Evolutionary conservation across 1,140 invertebrate species (phyloP).

Genomic region (Coptotermes formosanus): DNA sequence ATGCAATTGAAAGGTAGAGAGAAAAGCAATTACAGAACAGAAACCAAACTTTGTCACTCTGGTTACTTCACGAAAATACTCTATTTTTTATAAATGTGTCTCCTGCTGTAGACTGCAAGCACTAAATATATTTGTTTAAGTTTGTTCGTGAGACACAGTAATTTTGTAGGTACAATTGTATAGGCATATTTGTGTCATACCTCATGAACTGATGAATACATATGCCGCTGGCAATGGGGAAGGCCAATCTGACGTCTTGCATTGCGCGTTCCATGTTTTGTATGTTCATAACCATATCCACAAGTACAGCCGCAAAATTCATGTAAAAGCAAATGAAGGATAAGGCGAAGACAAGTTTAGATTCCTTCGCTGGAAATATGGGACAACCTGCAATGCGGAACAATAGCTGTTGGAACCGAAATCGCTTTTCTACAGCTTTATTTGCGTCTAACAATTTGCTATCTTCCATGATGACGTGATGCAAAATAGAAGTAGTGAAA

Average conservation of each 20-base stretch:
- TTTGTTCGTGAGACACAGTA: too few relatives aligned
- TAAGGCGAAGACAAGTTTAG: background rate
- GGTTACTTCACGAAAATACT: too few relatives aligned
- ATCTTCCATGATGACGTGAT: too few relatives aligned
- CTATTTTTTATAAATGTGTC: too few relatives aligned
- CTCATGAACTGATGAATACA: background rate
- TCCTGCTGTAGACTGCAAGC: too few relatives aligned
- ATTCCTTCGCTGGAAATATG: background rate
- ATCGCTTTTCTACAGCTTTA: background rate
- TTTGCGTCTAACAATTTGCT: too few relatives aligned
- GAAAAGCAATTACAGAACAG: too few relatives aligned
- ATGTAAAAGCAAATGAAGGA: background rate
- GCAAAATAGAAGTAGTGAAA: too few relatives aligned
- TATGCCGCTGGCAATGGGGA: background rate
- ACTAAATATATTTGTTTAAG: too few relatives aligned
- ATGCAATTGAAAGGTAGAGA: too few relatives aligned
- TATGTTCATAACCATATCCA: background rate
- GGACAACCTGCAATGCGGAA: background rate
- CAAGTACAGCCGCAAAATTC: background rate
- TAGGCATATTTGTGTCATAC: background rate
- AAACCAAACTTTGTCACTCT: too few relatives aligned
- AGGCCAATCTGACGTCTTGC: background rate
- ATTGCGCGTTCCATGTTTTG: background rate
- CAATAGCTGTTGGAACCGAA: background rate
- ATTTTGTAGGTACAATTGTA: too few relatives aligned